These are phyloP conservation scores for Picus viridis DNA, from an alignment of 2,797 vertebrate genomes.

Conservation along the genomic window DNA sequence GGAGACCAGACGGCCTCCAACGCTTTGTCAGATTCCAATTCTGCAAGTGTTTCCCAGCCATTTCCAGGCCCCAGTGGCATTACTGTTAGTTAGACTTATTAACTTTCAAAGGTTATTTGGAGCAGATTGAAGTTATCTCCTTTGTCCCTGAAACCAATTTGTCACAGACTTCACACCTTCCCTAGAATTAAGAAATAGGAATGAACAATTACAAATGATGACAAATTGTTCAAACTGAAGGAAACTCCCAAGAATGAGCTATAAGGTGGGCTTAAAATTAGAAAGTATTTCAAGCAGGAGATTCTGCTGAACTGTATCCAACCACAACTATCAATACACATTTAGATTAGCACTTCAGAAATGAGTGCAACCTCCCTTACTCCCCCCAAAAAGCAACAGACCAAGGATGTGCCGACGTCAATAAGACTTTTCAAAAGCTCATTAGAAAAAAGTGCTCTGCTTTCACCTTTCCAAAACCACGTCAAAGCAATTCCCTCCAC, in stretches of 20 bases:
- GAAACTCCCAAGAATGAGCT: not conserved
- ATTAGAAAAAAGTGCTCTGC: not conserved
- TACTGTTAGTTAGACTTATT: conserved; percentile 14
- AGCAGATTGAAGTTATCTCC: conserved; percentile 31
- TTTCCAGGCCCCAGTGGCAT: not conserved
- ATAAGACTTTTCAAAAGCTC: not conserved
- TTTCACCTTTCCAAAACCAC: conserved; percentile 2
- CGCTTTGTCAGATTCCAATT: not conserved
- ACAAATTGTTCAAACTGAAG: conserved; percentile 9
- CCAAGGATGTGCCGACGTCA: not conserved
- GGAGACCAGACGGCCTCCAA: conserved; percentile 7
- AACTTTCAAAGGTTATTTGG: conserved; percentile 15
- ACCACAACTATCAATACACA: not conserved
- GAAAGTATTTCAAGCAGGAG: not conserved
- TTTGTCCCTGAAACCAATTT: conserved; percentile 14
- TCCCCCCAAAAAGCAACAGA: not conserved
- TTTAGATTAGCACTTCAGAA: conserved; percentile 10
- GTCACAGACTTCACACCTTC: not conserved
- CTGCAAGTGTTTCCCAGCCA: not conserved
- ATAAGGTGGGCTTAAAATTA: not conserved
- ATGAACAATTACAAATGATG: not conserved
- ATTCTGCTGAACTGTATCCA: not conserved
- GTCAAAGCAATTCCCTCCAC: not conserved
- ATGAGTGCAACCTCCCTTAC: not conserved
- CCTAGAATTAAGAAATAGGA: not conserved